phyloP scores from a whole-genome alignment of 2,888 invertebrate species.

The Steinernema carpocapsae region DNA sequence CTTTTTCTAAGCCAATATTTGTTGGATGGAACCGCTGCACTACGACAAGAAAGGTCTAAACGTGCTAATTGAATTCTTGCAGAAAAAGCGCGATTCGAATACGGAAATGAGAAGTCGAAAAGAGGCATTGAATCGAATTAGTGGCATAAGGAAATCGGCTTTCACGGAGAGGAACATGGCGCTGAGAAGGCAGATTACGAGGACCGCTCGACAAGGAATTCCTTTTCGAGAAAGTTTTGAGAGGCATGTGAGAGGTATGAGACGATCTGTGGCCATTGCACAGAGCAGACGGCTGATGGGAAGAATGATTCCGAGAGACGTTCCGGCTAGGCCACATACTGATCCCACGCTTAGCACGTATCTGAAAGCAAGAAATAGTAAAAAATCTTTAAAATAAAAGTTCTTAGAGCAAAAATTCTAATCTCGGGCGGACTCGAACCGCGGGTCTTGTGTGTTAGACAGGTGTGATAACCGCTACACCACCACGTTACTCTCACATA shows the following conservation, averaged over 20 bases:
- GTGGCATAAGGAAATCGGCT: constrained; percentile 24
- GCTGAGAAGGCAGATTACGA: constrained; percentile 25
- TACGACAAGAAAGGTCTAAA: constrained; percentile 16
- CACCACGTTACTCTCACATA: no score
- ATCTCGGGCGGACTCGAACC: no score
- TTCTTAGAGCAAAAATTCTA: no score
- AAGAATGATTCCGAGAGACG: constrained; percentile 44
- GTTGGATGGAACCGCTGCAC: constrained; percentile 22
- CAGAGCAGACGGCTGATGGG: constrained; percentile 43
- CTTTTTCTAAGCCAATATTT: neutral
- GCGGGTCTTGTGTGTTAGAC: no score
- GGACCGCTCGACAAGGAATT: constrained; percentile 17
- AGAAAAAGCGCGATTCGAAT: constrained; percentile 2
- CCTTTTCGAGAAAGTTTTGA: constrained; percentile 38
- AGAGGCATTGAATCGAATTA: constrained; percentile 25
- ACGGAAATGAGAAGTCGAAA: constrained; percentile 25
- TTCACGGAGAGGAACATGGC: constrained; percentile 5
- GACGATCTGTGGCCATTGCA: constrained; percentile 40
- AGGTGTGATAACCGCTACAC: no score
- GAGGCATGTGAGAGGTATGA: constrained; percentile 36
- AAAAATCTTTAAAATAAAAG: no score
- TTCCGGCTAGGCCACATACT: constrained; percentile 43
- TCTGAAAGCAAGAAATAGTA: constrained; percentile 14
- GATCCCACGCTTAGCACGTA: constrained; percentile 47
- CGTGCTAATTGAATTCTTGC: neutral